phyloP scores from a whole-genome alignment of 1,140 invertebrate genomes.

The Leptinotarsa lineolata region DNA sequence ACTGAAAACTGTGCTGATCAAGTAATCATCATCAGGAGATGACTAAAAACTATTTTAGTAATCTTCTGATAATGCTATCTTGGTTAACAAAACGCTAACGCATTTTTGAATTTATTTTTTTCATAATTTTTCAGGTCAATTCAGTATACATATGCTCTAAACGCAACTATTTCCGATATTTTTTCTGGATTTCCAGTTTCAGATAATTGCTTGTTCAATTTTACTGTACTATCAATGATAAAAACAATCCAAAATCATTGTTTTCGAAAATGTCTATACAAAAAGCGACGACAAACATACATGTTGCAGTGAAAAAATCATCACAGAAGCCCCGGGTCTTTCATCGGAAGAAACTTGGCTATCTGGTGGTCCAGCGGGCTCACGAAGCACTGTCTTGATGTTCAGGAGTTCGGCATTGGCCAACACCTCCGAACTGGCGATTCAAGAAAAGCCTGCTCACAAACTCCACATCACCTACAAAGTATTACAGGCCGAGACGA shows the following conservation, averaged over 20 bases:
- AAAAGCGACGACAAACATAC: neutral
- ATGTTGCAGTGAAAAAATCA: conserved; percentile 27
- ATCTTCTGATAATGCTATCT: too few relatives aligned
- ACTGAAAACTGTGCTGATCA: too few relatives aligned
- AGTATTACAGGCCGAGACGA: conserved; percentile 79
- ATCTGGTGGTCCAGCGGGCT: conserved; percentile 60
- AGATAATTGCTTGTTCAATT: neutral
- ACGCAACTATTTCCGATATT: too few relatives aligned
- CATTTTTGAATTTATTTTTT: too few relatives aligned
- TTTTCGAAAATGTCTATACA: neutral
- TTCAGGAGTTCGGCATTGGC: conserved; percentile 64
- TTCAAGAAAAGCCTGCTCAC: conserved; percentile 66
- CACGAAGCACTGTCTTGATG: conserved; percentile 60
- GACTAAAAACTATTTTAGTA: too few relatives aligned
- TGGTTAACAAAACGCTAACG: too few relatives aligned
- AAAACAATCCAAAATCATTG: neutral
- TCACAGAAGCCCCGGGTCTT: conserved; percentile 24
- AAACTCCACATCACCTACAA: conserved; percentile 80
- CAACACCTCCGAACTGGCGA: conserved; percentile 41
- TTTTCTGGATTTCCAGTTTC: too few relatives aligned
- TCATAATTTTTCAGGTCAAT: neutral
- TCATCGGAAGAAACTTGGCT: conserved; percentile 56
- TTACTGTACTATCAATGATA: neutral
- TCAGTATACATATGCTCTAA: neutral
- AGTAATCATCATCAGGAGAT: too few relatives aligned